Evolutionary conservation across 2,888 invertebrate species (phyloP).

Genomic region (Drosophila greeni): DNA sequence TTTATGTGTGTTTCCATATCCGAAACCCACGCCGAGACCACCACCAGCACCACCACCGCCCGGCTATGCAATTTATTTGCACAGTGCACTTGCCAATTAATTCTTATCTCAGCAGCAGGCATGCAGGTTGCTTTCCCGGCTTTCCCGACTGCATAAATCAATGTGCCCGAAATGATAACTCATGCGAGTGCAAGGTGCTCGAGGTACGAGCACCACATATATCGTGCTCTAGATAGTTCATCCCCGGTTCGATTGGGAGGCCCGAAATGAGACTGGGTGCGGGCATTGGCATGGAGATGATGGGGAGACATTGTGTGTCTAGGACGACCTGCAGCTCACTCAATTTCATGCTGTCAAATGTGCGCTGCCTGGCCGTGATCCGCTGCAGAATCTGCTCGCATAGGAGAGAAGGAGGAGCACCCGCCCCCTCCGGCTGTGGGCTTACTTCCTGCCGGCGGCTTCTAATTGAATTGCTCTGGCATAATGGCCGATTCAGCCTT

Average conservation of each 20-base stretch:
- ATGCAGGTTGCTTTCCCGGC: slow-evolving; percentile 57
- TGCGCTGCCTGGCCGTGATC: slow-evolving; percentile 9
- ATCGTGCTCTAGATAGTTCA: slow-evolving; percentile 27
- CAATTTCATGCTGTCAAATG: slow-evolving; percentile 69
- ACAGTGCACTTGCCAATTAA: slow-evolving; percentile 71
- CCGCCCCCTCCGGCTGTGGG: slow-evolving; percentile 9
- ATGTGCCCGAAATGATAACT: slow-evolving; percentile 67
- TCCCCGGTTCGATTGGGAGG: slow-evolving; percentile 29
- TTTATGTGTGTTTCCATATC: slow-evolving; percentile 28
- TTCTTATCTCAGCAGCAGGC: slow-evolving; percentile 68
- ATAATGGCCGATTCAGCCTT: slow-evolving; percentile 49
- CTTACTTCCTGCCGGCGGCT: slow-evolving; percentile 32
- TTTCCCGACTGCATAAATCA: slow-evolving; percentile 68
- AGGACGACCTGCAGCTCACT: slow-evolving; percentile 57
- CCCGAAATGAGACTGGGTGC: slow-evolving; percentile 18
- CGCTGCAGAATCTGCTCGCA: background rate
- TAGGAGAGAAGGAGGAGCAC: background rate
- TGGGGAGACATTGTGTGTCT: slow-evolving; percentile 23
- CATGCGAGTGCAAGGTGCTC: slow-evolving; percentile 51
- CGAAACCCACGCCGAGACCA: slow-evolving; percentile 1
- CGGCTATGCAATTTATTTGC: slow-evolving; percentile 65
- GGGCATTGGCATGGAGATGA: slow-evolving; percentile 2
- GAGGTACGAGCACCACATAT: slow-evolving; percentile 6
- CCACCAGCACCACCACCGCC: slow-evolving; percentile 1
- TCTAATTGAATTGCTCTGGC: slow-evolving; percentile 67